Evolutionary conservation across 2,888 invertebrate genomes (phyloP).

Genomic region (Patella depressa): DNA sequence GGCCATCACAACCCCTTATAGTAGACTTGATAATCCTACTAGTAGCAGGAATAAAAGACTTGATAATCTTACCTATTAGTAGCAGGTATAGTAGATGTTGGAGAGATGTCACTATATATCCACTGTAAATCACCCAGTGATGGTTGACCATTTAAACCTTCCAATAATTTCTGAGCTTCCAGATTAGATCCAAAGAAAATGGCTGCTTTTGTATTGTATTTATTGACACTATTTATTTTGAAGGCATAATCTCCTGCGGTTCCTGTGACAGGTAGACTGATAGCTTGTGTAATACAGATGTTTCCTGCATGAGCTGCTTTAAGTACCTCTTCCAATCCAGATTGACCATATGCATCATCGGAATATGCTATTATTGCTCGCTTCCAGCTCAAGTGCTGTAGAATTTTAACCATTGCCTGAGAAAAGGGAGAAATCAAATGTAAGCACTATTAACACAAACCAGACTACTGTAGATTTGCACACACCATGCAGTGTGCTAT

Average conservation of each 20-base stretch:
- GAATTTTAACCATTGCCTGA: conserved; percentile 61
- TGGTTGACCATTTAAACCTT: conserved; percentile 35
- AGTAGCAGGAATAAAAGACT: no score
- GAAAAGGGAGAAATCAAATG: conserved; percentile 22
- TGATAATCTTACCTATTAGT: not conserved
- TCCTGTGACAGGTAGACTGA: conserved; percentile 36
- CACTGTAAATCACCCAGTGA: conserved; percentile 51
- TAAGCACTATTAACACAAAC: no score
- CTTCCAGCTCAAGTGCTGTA: conserved; percentile 69
- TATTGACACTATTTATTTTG: conserved; percentile 34
- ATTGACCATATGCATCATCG: conserved; percentile 50
- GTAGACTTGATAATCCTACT: no score
- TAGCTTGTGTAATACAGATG: conserved; percentile 51
- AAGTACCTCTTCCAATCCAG: conserved; percentile 45
- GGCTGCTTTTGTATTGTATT: conserved; percentile 42
- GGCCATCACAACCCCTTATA: no score
- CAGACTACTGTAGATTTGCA: no score
- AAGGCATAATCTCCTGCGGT: conserved; percentile 21
- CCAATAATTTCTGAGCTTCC: conserved; percentile 29
- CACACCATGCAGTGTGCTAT: no score
- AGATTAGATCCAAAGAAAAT: conserved; percentile 41
- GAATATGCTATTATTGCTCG: conserved; percentile 68
- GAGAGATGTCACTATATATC: conserved; percentile 50
- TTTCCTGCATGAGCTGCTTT: conserved; percentile 39
- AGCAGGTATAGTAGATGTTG: conserved; percentile 32